phyloP scores from a whole-genome alignment of 2,888 invertebrate species.

The Diarsia brunnea region DNA sequence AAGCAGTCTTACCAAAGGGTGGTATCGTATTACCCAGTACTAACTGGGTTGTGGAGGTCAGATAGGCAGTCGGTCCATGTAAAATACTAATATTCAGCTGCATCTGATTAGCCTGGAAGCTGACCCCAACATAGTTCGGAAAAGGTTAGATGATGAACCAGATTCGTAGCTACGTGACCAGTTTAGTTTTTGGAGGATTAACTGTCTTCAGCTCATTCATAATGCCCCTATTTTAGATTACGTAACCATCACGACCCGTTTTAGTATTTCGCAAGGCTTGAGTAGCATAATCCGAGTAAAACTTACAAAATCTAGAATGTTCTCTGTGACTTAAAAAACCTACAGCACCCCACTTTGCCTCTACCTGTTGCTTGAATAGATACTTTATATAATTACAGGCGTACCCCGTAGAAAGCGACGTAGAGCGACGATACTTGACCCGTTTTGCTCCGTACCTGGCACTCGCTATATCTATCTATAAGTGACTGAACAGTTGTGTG shows the following conservation, averaged over 20 bases:
- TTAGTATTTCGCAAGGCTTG: not conserved
- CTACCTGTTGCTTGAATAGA: constrained; percentile 40
- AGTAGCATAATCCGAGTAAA: not conserved
- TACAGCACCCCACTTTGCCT: not conserved
- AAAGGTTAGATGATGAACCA: not conserved
- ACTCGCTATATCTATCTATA: not conserved
- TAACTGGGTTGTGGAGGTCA: too few relatives aligned
- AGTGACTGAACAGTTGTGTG: too few relatives aligned
- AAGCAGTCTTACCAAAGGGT: too few relatives aligned
- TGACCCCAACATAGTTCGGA: too few relatives aligned
- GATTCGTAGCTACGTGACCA: not conserved
- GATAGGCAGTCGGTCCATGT: too few relatives aligned
- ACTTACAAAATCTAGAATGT: constrained; percentile 1
- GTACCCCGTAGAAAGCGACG: constrained; percentile 29
- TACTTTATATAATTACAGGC: constrained; percentile 48
- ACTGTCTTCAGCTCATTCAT: not conserved
- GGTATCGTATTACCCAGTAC: too few relatives aligned
- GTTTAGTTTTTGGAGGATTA: not conserved
- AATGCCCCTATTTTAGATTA: too few relatives aligned
- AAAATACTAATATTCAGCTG: too few relatives aligned
- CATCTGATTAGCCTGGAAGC: too few relatives aligned
- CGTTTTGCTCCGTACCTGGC: constrained; percentile 44
- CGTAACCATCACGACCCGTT: too few relatives aligned
- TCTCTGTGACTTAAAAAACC: constrained; percentile 13
- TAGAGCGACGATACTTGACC: constrained; percentile 54